Evolutionary conservation across 2,888 invertebrate species (phyloP).

Genomic region (Rhagium mordax): DNA sequence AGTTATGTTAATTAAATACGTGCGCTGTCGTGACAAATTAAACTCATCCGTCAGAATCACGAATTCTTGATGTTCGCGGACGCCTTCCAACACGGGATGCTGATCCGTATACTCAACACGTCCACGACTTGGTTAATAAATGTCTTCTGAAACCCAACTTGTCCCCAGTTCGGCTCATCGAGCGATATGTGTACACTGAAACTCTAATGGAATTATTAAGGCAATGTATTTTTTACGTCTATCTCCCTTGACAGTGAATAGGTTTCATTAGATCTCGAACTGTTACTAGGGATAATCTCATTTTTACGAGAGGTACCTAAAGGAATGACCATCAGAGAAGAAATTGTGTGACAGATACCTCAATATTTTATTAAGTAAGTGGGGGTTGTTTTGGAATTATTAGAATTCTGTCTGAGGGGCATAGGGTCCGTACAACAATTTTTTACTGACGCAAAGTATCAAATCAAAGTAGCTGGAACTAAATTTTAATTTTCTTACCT

Average conservation of each 20-base stretch:
- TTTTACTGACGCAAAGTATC: no score
- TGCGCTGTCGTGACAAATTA: conserved; percentile 65
- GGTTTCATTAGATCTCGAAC: background rate
- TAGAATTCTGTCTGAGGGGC: no score
- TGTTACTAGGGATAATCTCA: background rate
- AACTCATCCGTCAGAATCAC: conserved; percentile 63
- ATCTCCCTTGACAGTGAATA: background rate
- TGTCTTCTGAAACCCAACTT: conserved; percentile 47
- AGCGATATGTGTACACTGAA: conserved; percentile 34
- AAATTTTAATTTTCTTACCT: no score
- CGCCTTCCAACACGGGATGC: conserved; percentile 23
- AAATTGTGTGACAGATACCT: no score
- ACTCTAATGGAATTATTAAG: conserved; percentile 43
- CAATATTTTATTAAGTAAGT: no score
- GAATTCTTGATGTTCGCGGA: conserved; percentile 53
- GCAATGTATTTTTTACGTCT: background rate
- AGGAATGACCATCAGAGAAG: no score
- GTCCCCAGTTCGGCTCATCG: conserved; percentile 5
- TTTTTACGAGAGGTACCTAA: background rate
- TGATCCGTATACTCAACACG: conserved; percentile 53
- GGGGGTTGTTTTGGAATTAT: no score
- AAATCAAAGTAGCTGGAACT: no score
- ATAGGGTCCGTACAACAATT: no score
- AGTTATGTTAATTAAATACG: conserved; percentile 68
- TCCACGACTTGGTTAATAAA: conserved; percentile 55